These are phyloP conservation scores for Cercopithecus mitis DNA, from an alignment of 2,797 vertebrate species.

Conservation along the genomic window DNA sequence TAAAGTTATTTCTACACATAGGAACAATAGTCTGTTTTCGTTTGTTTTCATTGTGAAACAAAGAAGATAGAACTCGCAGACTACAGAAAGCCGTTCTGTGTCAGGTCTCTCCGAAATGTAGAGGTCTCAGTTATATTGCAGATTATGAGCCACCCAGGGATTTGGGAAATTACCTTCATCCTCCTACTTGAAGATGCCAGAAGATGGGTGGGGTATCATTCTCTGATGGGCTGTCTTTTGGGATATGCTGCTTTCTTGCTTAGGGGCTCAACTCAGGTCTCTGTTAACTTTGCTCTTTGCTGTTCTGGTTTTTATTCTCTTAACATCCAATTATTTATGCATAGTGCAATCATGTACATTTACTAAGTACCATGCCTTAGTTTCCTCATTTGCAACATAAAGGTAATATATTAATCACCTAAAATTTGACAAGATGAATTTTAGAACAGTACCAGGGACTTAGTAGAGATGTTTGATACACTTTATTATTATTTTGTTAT, in stretches of 20 bases:
- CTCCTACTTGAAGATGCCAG: background rate
- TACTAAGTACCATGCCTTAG: background rate
- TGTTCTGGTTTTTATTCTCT: background rate
- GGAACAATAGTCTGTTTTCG: background rate
- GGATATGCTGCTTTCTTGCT: background rate
- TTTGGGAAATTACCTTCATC: background rate
- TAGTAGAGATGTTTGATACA: background rate
- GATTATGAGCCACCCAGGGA: background rate
- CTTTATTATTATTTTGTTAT: background rate
- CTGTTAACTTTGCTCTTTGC: background rate
- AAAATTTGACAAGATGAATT: background rate
- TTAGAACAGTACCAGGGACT: background rate
- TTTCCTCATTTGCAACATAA: background rate
- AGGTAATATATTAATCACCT: background rate
- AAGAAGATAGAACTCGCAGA: background rate
- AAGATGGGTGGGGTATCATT: background rate
- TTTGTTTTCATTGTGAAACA: background rate
- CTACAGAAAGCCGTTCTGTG: background rate
- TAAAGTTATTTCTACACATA: background rate
- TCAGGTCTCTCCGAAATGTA: background rate
- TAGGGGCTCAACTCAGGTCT: background rate
- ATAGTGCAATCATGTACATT: background rate
- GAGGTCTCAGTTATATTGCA: background rate
- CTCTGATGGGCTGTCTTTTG: background rate
- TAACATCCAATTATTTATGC: background rate